A percentile compares a stretch with the other conserved stretches of the same genome.
Conservation (phyloP, 2,888 invertebrate genomes). For the Horisme vitalbata region DNA sequence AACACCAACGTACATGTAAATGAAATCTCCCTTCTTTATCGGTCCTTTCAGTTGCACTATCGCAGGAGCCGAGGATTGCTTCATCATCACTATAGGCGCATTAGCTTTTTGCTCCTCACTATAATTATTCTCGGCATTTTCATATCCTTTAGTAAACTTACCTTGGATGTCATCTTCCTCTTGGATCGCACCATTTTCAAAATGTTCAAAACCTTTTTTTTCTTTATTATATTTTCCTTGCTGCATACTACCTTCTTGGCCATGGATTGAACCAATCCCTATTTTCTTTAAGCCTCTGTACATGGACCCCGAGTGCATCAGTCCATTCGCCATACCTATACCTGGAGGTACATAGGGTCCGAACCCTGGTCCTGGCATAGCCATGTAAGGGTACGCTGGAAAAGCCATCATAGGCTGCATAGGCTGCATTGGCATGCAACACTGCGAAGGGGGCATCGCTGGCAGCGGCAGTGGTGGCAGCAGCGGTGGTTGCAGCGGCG, state of each 20-base stretch:
- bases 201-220: no score
- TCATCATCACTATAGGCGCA: no score
- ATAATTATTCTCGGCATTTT: no score
- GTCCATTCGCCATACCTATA: background rate
- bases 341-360: background rate
- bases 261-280: no score
- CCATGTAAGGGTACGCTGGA: slow-evolving; percentile 1
- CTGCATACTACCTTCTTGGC: no score
- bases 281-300: background rate
- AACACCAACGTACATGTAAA: slow-evolving; percentile 56
- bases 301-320: background rate
- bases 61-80: no score
- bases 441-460: background rate
- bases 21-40: slow-evolving; percentile 31
- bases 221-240: no score
- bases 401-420: slow-evolving; percentile 2
- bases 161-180: no score
- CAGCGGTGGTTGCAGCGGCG: slow-evolving; percentile 1
- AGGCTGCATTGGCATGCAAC: slow-evolving; percentile 5
- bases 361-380: background rate
- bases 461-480: slow-evolving; percentile 4
- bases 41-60: background rate
- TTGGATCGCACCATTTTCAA: no score
- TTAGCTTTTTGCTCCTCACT: no score
- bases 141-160: no score